These are phyloP conservation scores for Erpornis zantholeuca DNA, from an alignment of 2,113 vertebrate genomes.

Conservation along the genomic window DNA sequence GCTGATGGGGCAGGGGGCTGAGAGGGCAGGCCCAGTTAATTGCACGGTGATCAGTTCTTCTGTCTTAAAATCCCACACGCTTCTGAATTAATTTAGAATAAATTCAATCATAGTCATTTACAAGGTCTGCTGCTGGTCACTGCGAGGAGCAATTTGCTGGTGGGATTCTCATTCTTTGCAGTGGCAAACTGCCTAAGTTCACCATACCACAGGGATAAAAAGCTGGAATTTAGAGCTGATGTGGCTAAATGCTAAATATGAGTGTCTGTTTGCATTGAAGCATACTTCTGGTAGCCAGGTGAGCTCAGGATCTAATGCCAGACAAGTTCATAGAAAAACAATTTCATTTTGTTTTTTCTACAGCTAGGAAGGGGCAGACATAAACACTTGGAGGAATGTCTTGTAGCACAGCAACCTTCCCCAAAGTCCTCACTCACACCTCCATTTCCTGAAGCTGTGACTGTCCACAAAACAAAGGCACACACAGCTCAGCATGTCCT, in stretches of 20 bases:
- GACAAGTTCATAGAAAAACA: neutral
- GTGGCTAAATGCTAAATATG: neutral
- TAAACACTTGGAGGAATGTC: neutral
- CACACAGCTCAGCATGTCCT: neutral
- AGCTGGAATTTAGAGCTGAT: neutral
- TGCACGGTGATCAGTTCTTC: neutral
- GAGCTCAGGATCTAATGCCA: neutral
- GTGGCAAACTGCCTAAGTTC: neutral
- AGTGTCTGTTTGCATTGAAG: neutral
- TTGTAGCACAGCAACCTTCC: neutral
- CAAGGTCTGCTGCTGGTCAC: neutral
- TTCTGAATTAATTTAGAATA: constrained; percentile 40
- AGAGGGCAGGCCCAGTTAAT: constrained; percentile 1
- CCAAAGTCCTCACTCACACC: neutral
- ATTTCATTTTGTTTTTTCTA: neutral
- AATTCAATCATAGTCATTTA: constrained; percentile 24
- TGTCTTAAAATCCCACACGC: neutral
- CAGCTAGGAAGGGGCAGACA: neutral
- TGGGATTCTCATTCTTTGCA: neutral
- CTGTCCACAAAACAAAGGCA: neutral
- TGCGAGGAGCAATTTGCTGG: neutral
- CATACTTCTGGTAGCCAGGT: neutral
- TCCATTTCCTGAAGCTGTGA: neutral
- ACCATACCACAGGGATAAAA: neutral
- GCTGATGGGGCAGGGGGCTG: neutral